Evolutionary conservation across 2,113 vertebrate genomes (phyloP), one percentile per base, ranked within the genome.

Genomic region (Embiotoca jacksoni): DNA sequence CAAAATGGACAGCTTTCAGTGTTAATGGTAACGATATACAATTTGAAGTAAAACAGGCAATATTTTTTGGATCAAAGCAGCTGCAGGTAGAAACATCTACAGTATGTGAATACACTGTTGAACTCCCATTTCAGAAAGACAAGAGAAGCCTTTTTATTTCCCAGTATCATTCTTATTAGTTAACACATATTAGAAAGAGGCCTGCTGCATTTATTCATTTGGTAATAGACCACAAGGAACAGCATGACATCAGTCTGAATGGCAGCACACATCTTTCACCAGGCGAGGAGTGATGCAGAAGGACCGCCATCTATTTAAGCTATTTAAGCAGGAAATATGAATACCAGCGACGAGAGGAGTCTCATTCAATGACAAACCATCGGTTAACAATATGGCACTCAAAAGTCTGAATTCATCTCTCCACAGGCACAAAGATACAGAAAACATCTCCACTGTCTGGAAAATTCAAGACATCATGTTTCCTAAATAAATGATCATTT

Each of bases 301-400:
- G 68, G 68, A 66, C 64, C 50, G 8, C 52, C 62, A 75, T 76
- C 62, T 39, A 57, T 75, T 74, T 30, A 52, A 67, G 46, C 23
- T 10, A 55, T 82, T 85, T 65, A 70, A 68, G 82, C 80, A 83
- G 46, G 53, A 75, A 63, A 78, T 15, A 85, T 44, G 87, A 89
- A 88, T 71, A 84, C 72, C 62, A 62, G 55, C 30, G 9, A 37
- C 30, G 16, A 8, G 46, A 80, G 75, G 65, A 63, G 78, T 47
- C 70, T 86, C 67, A 57, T 73, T 87, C 78, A 86, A 36, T 37
- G 56, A 75, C 64, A 54, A 80, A 75, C 30, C 58, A 71, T 69
- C 75, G 72, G 70, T 83, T 83, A 44, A 50, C 54, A 80, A 82
- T 55, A 84, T 71, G 83, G 58, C 75, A 84, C 75, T 84, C 37